These are phyloP conservation scores for Metallyticus violacea DNA, from an alignment of 2,888 invertebrate genomes.

Conservation along the genomic window DNA sequence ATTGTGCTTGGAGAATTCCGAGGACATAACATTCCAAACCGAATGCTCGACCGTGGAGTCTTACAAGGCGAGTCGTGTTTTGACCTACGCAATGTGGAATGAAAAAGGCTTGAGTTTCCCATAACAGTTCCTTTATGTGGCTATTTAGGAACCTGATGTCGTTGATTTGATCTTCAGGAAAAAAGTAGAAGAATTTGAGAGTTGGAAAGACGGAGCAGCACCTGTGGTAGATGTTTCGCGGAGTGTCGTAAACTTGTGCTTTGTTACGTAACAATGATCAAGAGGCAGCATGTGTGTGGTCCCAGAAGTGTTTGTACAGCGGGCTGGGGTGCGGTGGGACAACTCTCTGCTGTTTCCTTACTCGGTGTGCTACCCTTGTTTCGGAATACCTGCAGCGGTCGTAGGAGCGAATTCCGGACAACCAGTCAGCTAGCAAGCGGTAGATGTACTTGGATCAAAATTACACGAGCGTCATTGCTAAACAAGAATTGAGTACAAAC, in stretches of 20 bases:
- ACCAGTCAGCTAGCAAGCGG: too few species aligned
- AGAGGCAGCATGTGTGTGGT: not conserved
- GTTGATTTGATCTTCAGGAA: not conserved
- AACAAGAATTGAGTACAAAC: too few species aligned
- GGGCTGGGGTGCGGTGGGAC: not conserved
- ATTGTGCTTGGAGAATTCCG: not conserved
- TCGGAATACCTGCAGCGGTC: too few species aligned
- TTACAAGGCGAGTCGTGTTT: not conserved
- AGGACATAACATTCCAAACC: not conserved
- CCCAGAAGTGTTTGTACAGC: not conserved
- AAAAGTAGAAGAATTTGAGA: not conserved
- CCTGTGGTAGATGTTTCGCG: not conserved
- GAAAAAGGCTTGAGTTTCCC: not conserved
- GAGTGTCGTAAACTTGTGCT: not conserved
- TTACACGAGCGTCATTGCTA: too few species aligned
- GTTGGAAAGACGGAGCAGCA: too few species aligned
- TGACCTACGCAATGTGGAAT: not conserved
- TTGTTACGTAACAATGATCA: not conserved
- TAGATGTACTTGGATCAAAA: too few species aligned
- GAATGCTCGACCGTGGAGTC: not conserved
- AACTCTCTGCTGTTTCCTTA: not conserved
- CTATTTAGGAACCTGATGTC: not conserved
- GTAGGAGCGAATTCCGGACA: too few species aligned
- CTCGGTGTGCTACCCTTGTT: not conserved
- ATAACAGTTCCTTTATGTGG: not conserved